Evolutionary conservation across 2,888 invertebrate species (phyloP).

Genomic region (Chrysodeixis includens): DNA sequence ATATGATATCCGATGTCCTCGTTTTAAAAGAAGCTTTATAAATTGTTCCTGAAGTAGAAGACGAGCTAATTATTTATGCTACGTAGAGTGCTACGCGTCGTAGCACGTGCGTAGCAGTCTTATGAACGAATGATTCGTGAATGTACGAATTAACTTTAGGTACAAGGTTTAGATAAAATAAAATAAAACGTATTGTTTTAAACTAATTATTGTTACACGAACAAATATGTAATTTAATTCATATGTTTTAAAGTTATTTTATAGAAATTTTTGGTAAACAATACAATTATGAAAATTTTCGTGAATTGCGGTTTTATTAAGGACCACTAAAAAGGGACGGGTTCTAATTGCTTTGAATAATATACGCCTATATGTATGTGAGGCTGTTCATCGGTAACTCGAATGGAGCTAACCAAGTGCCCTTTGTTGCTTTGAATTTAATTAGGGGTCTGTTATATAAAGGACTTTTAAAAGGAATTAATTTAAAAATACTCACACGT

Average conservation of each 20-base stretch:
- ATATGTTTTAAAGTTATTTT: slow-evolving; percentile 2
- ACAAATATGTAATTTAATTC: neutral
- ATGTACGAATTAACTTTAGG: slow-evolving; percentile 10
- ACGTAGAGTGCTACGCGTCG: slow-evolving; percentile 41
- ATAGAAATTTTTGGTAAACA: slow-evolving; percentile 61
- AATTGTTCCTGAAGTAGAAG: slow-evolving; percentile 49
- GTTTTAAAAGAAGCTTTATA: slow-evolving; percentile 60
- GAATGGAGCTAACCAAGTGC: slow-evolving; percentile 57
- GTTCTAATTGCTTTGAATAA: slow-evolving; percentile 81
- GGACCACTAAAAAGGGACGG: slow-evolving; percentile 74
- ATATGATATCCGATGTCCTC: slow-evolving; percentile 64
- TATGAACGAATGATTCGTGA: slow-evolving; percentile 25
- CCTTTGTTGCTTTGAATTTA: slow-evolving; percentile 51
- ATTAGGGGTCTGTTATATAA: slow-evolving; percentile 42
- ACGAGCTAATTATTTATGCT: slow-evolving; percentile 33
- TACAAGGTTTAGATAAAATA: slow-evolving; percentile 20
- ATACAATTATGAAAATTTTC: slow-evolving; percentile 73
- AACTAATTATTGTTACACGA: neutral
- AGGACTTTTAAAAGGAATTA: slow-evolving; percentile 25
- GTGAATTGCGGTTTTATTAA: slow-evolving; percentile 68
- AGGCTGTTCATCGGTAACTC: slow-evolving; percentile 66
- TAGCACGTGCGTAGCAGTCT: slow-evolving; percentile 41
- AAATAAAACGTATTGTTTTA: neutral
- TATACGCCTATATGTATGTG: slow-evolving; percentile 59
- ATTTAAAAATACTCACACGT: slow-evolving; percentile 20